phyloP scores from a whole-genome alignment of 2,797 vertebrate genomes.

The Tamandua tetradactyla region DNA sequence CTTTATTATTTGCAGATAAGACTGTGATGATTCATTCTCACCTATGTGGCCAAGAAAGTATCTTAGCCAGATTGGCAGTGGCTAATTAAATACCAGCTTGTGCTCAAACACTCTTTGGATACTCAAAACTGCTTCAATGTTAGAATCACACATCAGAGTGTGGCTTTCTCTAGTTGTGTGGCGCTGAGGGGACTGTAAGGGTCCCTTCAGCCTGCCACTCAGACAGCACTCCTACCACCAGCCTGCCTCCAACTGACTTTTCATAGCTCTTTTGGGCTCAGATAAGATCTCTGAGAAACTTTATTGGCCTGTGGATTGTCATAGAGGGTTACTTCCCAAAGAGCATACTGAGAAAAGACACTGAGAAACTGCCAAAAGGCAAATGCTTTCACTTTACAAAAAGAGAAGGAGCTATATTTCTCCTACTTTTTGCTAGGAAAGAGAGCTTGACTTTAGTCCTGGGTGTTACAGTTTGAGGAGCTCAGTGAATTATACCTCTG shows the following conservation, averaged over 20 bases:
- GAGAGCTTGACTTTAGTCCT: conserved; percentile 28
- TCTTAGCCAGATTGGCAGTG: neutral
- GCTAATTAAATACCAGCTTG: neutral
- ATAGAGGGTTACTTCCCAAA: neutral
- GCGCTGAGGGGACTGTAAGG: neutral
- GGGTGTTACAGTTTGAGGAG: neutral
- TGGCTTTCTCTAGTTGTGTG: neutral
- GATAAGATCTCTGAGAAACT: conserved; percentile 9
- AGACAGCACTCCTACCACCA: neutral
- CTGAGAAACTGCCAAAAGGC: neutral
- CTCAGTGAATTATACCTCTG: neutral
- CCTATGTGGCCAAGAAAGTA: neutral
- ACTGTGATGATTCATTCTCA: neutral
- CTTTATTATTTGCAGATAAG: conserved; percentile 33
- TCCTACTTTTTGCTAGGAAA: neutral
- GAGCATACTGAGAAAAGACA: neutral
- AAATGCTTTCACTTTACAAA: conserved; percentile 8
- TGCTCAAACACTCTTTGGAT: neutral
- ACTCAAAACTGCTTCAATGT: neutral
- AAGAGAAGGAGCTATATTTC: neutral
- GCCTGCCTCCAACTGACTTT: neutral
- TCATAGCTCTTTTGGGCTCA: neutral
- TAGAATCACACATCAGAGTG: neutral
- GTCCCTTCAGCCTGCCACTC: neutral
- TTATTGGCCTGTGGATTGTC: neutral